phyloP scores from a whole-genome alignment of 2,797 vertebrate species.

The Phoxinus dragarum region DNA sequence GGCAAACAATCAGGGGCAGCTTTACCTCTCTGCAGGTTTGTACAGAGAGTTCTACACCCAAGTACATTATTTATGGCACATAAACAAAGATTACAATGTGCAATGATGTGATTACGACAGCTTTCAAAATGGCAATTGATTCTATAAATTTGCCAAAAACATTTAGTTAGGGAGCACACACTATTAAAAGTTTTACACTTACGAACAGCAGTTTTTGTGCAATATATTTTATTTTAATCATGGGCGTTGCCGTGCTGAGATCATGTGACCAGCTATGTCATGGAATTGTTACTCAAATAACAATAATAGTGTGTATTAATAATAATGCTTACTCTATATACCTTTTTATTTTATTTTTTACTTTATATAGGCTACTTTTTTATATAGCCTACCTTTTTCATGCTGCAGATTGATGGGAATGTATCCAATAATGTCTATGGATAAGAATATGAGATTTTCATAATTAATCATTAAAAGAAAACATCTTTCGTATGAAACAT shows the following conservation, averaged over 20 bases:
- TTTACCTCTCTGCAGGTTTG: constrained; percentile 6
- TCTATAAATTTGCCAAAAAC: not conserved
- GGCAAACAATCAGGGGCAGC: not conserved
- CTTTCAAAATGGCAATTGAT: not conserved
- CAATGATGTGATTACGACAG: not conserved
- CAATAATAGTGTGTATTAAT: not conserved
- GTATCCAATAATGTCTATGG: not conserved
- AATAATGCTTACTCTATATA: not conserved
- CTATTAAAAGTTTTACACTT: not conserved
- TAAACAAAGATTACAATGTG: constrained; percentile 1
- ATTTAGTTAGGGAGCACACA: not conserved
- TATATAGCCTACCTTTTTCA: not conserved
- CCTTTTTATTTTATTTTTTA: not conserved
- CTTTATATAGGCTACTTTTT: not conserved
- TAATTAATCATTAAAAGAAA: not conserved
- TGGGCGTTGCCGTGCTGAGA: not conserved
- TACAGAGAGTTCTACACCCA: not conserved
- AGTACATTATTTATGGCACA: not conserved
- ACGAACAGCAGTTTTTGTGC: not conserved
- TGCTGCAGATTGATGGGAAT: not conserved
- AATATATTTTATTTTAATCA: not conserved
- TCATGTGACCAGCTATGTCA: not conserved
- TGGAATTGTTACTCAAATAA: not conserved
- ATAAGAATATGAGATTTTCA: not conserved
- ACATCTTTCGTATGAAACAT: not conserved